Percentiles rank a stretch among this genome's conserved stretches.
Conservation (phyloP, 2,888 invertebrate genomes). For the Pterobdella sp. region DNA sequence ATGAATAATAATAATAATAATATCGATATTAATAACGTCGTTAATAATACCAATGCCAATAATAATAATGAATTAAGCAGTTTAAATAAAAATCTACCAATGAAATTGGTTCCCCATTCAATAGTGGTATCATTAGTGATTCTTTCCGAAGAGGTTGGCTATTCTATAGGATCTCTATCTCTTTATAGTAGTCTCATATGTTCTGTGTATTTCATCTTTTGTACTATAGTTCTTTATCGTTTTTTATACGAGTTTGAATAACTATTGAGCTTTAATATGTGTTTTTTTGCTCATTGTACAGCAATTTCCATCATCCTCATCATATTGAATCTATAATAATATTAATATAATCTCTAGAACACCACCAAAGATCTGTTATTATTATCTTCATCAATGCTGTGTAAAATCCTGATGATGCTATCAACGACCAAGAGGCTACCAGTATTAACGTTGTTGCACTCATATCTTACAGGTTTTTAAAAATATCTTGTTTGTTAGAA, state of each 20-base stretch:
- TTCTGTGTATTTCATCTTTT: no score
- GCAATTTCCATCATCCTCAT: not conserved
- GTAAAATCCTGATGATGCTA: not conserved
- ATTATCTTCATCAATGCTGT: not conserved
- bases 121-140: no score
- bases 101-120: no score
- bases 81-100: no score
- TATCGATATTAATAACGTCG: not conserved
- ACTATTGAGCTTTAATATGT: no score
- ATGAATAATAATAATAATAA: not conserved
- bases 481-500: no score
- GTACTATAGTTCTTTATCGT: no score
- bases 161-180: no score
- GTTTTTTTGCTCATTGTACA: not conserved
- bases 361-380: conserved; percentile 5
- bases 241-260: no score
- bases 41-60: not conserved
- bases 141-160: no score
- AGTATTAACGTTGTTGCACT: not conserved
- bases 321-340: not conserved
- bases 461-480: not conserved
- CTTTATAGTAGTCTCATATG: no score
- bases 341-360: not conserved
- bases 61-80: not conserved
- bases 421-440: not conserved